These are phyloP conservation scores for Schizotus pectinicornis DNA, from an alignment of 2,888 invertebrate species.

Conservation along the genomic window DNA sequence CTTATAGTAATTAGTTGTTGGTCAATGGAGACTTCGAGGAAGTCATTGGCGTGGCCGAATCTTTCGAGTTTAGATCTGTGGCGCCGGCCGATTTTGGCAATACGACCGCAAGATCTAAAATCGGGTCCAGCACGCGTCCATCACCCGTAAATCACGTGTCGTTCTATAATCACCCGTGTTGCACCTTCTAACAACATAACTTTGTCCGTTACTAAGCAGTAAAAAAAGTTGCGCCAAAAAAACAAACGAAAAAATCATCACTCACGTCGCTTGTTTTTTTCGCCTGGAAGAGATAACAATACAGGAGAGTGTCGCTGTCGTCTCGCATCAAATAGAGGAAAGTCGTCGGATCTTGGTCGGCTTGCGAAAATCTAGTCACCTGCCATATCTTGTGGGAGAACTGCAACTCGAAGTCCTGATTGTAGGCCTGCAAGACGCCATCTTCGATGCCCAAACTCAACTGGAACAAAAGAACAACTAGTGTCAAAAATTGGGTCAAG, in stretches of 20 bases:
- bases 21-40: no score
- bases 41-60: background rate
- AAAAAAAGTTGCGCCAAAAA: background rate
- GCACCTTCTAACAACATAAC: no score
- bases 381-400: constrained; percentile 69
- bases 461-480: constrained; percentile 61
- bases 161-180: no score
- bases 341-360: constrained; percentile 58
- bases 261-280: constrained; percentile 73
- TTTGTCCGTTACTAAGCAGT: no score
- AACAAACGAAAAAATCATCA: no score
- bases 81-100: no score
- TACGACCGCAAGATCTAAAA: no score
- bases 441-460: constrained; percentile 75
- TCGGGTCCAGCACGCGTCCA: background rate
- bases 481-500: no score
- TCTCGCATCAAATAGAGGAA: constrained; percentile 78
- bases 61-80: background rate
- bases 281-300: constrained; percentile 76
- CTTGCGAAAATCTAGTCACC: constrained; percentile 62
- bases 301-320: constrained; percentile 73
- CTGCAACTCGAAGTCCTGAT: constrained; percentile 73
- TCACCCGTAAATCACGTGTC: constrained; percentile 2
- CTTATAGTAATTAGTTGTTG: no score
- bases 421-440: constrained; percentile 71